These are phyloP conservation scores for Gulo gulo DNA, from an alignment of 2,113 vertebrate species.

Conservation along the genomic window DNA sequence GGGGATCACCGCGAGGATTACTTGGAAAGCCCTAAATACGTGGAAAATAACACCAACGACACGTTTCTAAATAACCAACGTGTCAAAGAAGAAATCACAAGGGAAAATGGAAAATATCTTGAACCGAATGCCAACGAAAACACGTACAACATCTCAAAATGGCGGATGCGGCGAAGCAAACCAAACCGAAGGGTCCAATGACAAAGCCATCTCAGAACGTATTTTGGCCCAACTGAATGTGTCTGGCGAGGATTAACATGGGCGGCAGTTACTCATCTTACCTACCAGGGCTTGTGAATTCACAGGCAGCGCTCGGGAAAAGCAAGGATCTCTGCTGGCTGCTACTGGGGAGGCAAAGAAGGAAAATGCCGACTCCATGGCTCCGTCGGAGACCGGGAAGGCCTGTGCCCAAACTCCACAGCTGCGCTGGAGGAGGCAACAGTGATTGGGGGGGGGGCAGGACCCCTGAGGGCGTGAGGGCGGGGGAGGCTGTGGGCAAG, in stretches of 20 bases:
- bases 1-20: not conserved
- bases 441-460: accelerated
- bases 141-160: not conserved
- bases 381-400: not conserved
- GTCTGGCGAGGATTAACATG: not conserved
- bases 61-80: not conserved
- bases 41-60: conserved; percentile 32
- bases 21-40: not conserved
- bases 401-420: not conserved
- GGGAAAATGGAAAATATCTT: not conserved
- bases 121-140: conserved; percentile 1
- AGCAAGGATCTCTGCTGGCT: not conserved
- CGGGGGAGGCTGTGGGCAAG: accelerated
- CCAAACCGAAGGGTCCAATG: not conserved
- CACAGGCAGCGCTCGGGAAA: not conserved
- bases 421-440: not conserved
- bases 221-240: not conserved
- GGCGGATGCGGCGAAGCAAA: not conserved
- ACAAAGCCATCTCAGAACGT: not conserved
- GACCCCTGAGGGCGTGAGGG: not conserved
- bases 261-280: not conserved
- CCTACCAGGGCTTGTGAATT: not conserved
- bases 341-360: not conserved
- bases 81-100: not conserved
- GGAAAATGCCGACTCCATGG: not conserved